phyloP scores from a whole-genome alignment of 1,140 invertebrate species.

The Lerema accius region DNA sequence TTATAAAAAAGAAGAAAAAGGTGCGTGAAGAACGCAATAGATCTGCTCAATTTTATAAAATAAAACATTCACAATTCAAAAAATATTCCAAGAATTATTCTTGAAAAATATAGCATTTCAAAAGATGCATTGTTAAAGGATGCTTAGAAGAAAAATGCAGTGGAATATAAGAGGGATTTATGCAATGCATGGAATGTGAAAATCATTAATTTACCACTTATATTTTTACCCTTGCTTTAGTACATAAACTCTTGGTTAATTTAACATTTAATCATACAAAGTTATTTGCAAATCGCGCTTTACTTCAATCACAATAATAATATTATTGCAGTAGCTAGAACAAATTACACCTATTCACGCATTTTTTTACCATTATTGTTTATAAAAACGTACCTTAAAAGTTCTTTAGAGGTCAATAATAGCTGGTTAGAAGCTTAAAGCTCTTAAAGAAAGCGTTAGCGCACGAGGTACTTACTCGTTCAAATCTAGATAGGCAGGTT shows the following conservation, averaged over 20 bases:
- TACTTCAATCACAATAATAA: too few relatives aligned
- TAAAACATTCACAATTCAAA: constrained; percentile 5
- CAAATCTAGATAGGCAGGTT: constrained; percentile 12
- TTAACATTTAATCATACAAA: too few relatives aligned
- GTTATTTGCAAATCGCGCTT: too few relatives aligned
- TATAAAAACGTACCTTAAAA: constrained; percentile 6
- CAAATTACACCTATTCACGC: too few relatives aligned
- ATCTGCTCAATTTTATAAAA: neutral
- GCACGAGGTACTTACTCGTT: constrained; percentile 2
- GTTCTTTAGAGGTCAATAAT: constrained; percentile 52
- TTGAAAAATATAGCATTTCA: neutral
- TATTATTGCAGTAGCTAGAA: too few relatives aligned
- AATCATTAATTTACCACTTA: constrained; percentile 16
- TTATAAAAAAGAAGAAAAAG: constrained; percentile 11
- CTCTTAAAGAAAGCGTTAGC: constrained; percentile 32
- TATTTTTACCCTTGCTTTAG: neutral
- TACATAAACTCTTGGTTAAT: neutral
- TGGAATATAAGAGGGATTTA: constrained; percentile 22
- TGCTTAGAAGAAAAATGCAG: constrained; percentile 13
- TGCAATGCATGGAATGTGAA: constrained; percentile 28
- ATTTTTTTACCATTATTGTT: too few relatives aligned
- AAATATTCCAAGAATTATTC: neutral
- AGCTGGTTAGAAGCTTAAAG: constrained; percentile 38
- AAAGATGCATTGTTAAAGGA: constrained; percentile 3
- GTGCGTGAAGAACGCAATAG: neutral